A percentile compares a stretch with the other conserved stretches of the same genome.
phyloP scores from a whole-genome alignment of 2,888 invertebrate species.

The Pandemis heparana region DNA sequence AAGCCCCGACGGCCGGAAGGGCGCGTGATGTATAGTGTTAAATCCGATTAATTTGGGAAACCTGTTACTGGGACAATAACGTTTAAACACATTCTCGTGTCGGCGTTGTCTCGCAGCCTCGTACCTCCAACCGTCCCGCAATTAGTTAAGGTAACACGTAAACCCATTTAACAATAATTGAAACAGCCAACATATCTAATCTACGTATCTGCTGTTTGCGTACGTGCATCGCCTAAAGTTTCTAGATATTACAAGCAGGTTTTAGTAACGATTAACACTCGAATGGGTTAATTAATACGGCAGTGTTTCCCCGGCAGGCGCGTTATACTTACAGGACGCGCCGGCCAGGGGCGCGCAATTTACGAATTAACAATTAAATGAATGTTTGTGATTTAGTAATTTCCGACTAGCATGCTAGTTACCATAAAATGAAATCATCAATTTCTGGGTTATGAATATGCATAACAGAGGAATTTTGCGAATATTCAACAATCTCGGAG shows the following conservation, averaged over 20 bases:
- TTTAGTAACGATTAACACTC: constrained; percentile 38
- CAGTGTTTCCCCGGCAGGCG: constrained; percentile 6
- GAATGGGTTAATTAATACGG: constrained; percentile 30
- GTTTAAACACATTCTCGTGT: constrained; percentile 70
- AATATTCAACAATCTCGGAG: constrained; percentile 29
- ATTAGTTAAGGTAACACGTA: constrained; percentile 60
- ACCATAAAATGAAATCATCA: constrained; percentile 31
- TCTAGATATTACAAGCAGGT: constrained; percentile 39
- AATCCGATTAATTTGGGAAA: constrained; percentile 76
- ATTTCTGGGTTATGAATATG: constrained; percentile 31
- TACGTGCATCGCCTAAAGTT: constrained; percentile 38
- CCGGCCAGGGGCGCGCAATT: not conserved
- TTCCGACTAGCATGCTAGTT: constrained; percentile 20
- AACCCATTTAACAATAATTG: constrained; percentile 57
- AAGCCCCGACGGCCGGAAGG: constrained; percentile 55
- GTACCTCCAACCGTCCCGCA: constrained; percentile 54
- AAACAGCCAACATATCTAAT: constrained; percentile 49
- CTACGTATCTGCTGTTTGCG: constrained; percentile 42
- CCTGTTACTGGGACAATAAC: constrained; percentile 72
- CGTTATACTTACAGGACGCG: not conserved
- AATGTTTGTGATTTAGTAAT: constrained; percentile 26
- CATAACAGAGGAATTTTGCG: constrained; percentile 26
- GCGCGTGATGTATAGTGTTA: constrained; percentile 65
- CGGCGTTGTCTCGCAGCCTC: constrained; percentile 53
- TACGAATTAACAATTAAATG: constrained; percentile 13